phyloP scores from a whole-genome alignment of 2,797 vertebrate genomes.

The Chelon auratus region DNA sequence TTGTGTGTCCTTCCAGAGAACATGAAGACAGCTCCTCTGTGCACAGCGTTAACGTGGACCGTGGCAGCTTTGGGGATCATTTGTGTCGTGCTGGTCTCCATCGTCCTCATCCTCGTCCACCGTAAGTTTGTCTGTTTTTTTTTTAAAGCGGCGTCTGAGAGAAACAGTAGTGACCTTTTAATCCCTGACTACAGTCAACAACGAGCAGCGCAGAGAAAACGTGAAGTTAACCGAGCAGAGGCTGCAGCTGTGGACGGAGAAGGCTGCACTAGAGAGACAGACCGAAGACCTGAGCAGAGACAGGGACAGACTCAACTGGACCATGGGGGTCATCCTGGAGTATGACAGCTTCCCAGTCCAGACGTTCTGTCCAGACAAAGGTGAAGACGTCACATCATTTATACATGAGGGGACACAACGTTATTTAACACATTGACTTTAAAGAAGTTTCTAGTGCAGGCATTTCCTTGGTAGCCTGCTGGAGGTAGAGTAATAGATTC shows the following conservation, averaged over 20 bases:
- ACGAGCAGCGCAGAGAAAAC: conserved; percentile 20
- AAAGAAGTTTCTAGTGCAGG: too few relatives aligned
- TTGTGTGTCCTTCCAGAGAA: conserved; percentile 4
- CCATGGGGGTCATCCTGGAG: conserved; percentile 56
- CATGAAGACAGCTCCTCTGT: background rate
- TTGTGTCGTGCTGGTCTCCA: conserved; percentile 53
- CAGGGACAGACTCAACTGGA: conserved; percentile 68
- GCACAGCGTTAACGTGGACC: background rate
- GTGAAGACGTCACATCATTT: conserved; percentile 8
- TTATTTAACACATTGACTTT: too few relatives aligned
- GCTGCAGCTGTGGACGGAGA: conserved; percentile 39
- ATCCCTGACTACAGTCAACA: conserved; percentile 7
- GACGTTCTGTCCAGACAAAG: conserved; percentile 53
- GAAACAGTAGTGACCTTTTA: background rate
- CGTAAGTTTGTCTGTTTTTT: conserved; percentile 58
- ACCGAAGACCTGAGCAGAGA: conserved; percentile 48
- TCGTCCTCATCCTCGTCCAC: conserved; percentile 43
- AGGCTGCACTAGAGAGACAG: conserved; percentile 17
- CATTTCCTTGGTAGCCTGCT: too few relatives aligned
- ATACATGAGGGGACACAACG: too few relatives aligned
- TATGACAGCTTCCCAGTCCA: conserved; percentile 41
- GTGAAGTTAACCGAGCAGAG: conserved; percentile 4
- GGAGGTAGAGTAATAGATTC: too few relatives aligned
- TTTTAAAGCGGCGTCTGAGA: background rate
- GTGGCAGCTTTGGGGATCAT: conserved; percentile 53